Percentiles rank a stretch among this genome's conserved stretches.
Evolutionary conservation across 35 echinoderm and acorn worm species (phyloP).

Genomic region (Eucidaris tribuloides): DNA sequence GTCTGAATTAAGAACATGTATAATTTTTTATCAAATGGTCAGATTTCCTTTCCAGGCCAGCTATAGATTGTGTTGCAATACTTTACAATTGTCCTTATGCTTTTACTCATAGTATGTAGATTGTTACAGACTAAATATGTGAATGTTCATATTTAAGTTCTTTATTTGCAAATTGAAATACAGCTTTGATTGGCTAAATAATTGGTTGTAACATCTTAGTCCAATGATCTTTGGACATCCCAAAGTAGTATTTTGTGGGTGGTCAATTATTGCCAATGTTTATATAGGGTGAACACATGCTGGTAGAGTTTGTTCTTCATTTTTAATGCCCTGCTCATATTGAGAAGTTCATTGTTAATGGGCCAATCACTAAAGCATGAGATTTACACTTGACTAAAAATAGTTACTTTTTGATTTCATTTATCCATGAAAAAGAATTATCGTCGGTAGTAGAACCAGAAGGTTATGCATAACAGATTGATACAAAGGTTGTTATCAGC

Average conservation of each 20-base stretch:
- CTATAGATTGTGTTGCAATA: neutral
- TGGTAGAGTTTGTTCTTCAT: neutral
- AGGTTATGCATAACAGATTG: too few relatives aligned
- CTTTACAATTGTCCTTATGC: neutral
- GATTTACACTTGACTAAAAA: neutral
- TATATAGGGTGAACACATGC: neutral
- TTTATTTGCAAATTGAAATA: too few relatives aligned
- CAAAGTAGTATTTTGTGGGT: too few relatives aligned
- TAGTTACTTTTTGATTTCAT: neutral
- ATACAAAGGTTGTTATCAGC: too few relatives aligned
- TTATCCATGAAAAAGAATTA: neutral
- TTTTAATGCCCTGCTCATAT: neutral
- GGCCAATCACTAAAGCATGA: neutral
- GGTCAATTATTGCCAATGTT: too few relatives aligned
- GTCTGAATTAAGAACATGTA: neutral
- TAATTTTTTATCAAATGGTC: neutral
- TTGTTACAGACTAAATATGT: constrained; percentile 10
- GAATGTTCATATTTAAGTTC: neutral
- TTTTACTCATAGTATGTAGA: neutral
- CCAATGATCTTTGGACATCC: too few relatives aligned
- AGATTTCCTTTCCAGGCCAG: neutral
- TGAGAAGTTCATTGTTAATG: neutral
- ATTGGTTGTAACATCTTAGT: too few relatives aligned
- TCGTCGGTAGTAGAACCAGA: too few relatives aligned
- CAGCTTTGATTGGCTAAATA: too few relatives aligned